These are phyloP conservation scores for Brachyptera putata DNA, from an alignment of 2,888 invertebrate genomes.

Conservation along the genomic window DNA sequence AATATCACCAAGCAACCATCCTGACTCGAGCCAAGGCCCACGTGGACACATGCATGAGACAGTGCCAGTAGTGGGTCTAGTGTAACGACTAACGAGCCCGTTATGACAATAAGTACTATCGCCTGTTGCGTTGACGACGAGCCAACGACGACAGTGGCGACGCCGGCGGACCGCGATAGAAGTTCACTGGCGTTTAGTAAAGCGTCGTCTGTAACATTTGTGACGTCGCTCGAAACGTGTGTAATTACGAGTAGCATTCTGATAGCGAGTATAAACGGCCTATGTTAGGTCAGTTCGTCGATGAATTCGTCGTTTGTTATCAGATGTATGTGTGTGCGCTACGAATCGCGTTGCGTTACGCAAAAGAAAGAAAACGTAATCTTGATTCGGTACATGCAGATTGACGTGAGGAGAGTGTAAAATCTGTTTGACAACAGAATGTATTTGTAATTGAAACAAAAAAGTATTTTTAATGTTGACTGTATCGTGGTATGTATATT, in stretches of 20 bases:
- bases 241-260: neutral
- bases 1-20: constrained; percentile 16
- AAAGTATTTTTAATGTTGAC: constrained; percentile 23
- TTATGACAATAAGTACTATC: neutral
- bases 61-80: constrained; percentile 10
- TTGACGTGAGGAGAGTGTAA: no score
- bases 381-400: no score
- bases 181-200: neutral
- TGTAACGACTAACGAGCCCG: neutral
- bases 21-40: constrained; percentile 23
- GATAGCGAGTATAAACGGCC: neutral
- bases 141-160: neutral
- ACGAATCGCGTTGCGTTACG: no score
- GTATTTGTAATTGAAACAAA: constrained; percentile 9
- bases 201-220: neutral
- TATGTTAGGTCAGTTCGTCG: neutral
- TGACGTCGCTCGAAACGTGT: neutral
- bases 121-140: neutral
- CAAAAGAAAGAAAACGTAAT: no score
- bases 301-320: no score
- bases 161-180: neutral
- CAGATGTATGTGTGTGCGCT: no score
- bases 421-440: no score
- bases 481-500: constrained; percentile 10
- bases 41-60: constrained; percentile 10